Evolutionary conservation across 1,140 invertebrate species (phyloP), one percentile per base, ranked within the genome.

Genomic region (Drosophila bocqueti): DNA sequence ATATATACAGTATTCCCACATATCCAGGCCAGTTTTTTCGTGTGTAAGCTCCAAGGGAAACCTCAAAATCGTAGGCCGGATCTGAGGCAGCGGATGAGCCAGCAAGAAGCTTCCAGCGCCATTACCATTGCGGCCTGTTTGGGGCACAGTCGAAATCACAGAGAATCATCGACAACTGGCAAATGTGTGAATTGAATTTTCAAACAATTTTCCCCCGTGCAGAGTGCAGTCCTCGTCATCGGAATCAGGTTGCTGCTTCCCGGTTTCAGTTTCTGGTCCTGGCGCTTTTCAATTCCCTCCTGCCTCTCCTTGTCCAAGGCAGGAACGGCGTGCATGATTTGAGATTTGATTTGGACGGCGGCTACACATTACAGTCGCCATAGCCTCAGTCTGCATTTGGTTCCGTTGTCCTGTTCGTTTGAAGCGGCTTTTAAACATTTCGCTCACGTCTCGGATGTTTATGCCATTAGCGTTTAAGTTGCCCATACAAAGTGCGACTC

Each of bases 141-240:
- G 26, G 36, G 36, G 29, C 65, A 38, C 26, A 83, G 68, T 64
- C 74, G 54, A 89, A 89, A 89, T 89, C 85, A 90, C 85, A 72
- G 85, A 78, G 83, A 87, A 87, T 87, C 81, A 89, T 90, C 85
- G 85, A 89, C 85, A 89, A 84, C 85, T 90, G 85, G 75, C 85
- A 90, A 90, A 89, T 89, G 85, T 89, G 85, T 89, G 85, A 89
- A 89, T 89, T 89, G 85, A 89, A 89, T 89, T 89, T 89, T 85
- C 85, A 89, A 89, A 89, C 85, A 84, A 89, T 90, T 89, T 80
- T 76, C 49, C 69, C 61, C 76, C 71, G 66, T 83, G 60, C 79
- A 52, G 42, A 66, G 62, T 78, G 81, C 85, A 81, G 73, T 63
- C 21, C 67, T 72, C 67, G 31, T 52, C 61, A 50, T 15, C 43